A percentile compares a stretch with the other conserved stretches of the same genome.
Conservation (phyloP, 1,140 invertebrate species). For the Aphidius gifuensis region DNA sequence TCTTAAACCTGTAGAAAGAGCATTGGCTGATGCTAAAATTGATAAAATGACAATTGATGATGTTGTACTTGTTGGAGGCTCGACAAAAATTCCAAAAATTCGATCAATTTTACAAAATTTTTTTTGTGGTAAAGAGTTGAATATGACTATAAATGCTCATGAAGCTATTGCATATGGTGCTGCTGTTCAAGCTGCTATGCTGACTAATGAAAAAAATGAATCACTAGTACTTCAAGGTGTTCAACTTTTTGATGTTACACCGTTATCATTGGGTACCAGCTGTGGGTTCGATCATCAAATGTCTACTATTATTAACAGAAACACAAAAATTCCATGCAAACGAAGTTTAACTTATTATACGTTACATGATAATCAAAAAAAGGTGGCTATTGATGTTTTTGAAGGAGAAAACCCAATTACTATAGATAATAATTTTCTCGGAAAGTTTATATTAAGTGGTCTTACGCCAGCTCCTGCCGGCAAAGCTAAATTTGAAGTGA, state of each 20-base stretch:
- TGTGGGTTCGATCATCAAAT: conserved; percentile 59
- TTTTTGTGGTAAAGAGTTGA: conserved; percentile 62
- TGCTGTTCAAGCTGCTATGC: conserved; percentile 64
- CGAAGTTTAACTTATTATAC: no score
- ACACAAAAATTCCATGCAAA: no score
- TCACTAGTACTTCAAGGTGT: conserved; percentile 63
- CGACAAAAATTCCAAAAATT: conserved; percentile 69
- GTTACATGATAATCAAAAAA: no score
- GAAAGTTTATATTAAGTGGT: no score
- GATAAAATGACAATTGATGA: conserved; percentile 72
- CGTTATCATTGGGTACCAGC: conserved; percentile 61
- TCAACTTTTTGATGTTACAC: conserved; percentile 69
- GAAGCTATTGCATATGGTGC: conserved; percentile 67
- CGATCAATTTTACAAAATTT: conserved; percentile 62
- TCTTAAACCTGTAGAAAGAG: conserved; percentile 63
- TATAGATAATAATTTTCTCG: no score
- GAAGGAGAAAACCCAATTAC: no score
- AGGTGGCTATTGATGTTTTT: no score
- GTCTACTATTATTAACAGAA: no score
- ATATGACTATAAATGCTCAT: conserved; percentile 68
- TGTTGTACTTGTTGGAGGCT: conserved; percentile 78
- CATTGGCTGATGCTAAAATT: conserved; percentile 71
- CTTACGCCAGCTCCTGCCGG: no score
- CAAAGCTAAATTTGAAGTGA: no score
- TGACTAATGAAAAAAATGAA: conserved; percentile 56